phyloP scores from a whole-genome alignment of 1,140 invertebrate species.

The Leguminivora glycinivorella region DNA sequence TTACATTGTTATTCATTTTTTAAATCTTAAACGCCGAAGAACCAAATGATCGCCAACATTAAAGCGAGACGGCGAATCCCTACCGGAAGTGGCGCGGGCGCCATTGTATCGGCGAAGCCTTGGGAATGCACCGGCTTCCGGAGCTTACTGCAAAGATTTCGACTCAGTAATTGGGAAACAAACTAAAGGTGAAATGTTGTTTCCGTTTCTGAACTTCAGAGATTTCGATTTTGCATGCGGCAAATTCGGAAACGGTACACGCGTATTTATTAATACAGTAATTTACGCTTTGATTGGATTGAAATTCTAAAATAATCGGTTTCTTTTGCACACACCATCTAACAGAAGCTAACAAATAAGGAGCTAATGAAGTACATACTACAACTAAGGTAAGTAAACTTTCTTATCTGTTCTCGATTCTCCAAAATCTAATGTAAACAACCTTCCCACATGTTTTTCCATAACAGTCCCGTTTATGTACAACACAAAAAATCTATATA shows the following conservation, averaged over 20 bases:
- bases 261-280: not conserved
- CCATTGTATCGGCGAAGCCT: slow-evolving; percentile 26
- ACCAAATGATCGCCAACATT: not conserved
- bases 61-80: slow-evolving; percentile 13
- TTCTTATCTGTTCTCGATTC: not conserved
- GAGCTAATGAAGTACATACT: too few species aligned
- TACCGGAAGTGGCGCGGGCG: slow-evolving; percentile 15
- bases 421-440: not conserved
- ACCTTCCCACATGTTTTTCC: not conserved
- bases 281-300: too few species aligned
- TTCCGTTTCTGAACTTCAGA: not conserved
- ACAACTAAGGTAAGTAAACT: not conserved
- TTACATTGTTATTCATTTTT: not conserved
- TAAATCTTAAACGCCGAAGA: not conserved
- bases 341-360: too few species aligned
- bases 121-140: slow-evolving; percentile 19
- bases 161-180: not conserved
- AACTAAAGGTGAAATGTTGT: slow-evolving; percentile 4
- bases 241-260: not conserved
- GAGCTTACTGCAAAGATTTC: slow-evolving; percentile 9
- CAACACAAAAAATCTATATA: not conserved
- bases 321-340: not conserved
- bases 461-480: not conserved
- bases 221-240: not conserved
- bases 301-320: not conserved